These are phyloP conservation scores for Andrena fulva DNA, from an alignment of 2,888 invertebrate species.

Conservation along the genomic window DNA sequence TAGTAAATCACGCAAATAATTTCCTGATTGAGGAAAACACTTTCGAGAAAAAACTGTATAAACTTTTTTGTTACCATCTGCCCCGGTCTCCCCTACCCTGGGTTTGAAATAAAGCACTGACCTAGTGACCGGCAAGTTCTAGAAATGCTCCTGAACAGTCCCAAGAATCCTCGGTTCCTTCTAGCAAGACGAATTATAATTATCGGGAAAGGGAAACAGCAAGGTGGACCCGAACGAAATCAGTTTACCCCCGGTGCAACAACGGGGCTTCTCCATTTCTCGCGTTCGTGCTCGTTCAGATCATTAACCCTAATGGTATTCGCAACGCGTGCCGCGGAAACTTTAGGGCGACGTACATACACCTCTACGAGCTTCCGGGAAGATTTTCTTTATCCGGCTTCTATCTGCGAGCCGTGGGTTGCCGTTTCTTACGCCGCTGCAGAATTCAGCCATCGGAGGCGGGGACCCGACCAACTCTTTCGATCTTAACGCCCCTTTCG, in stretches of 20 bases:
- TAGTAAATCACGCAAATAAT: too few relatives aligned
- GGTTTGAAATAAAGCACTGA: too few relatives aligned
- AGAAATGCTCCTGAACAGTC: too few relatives aligned
- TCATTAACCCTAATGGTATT: slow-evolving; percentile 68
- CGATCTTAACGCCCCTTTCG: slow-evolving; percentile 29
- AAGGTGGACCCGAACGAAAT: slow-evolving; percentile 32
- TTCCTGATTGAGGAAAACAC: too few relatives aligned
- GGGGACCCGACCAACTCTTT: slow-evolving; percentile 27
- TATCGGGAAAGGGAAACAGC: background rate
- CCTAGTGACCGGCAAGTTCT: too few relatives aligned
- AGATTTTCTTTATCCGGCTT: slow-evolving; percentile 51
- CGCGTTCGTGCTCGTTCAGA: slow-evolving; percentile 54
- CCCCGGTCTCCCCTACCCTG: too few relatives aligned
- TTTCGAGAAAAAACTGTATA: too few relatives aligned
- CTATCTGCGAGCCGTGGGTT: slow-evolving; percentile 37
- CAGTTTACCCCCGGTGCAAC: slow-evolving; percentile 35
- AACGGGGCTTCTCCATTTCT: slow-evolving; percentile 33
- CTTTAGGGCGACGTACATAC: slow-evolving; percentile 38
- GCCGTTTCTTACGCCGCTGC: slow-evolving; percentile 12
- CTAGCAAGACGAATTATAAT: slow-evolving; percentile 5
- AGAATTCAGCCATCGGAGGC: slow-evolving; percentile 32
- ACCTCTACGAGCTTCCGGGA: slow-evolving; percentile 50
- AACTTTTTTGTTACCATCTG: too few relatives aligned
- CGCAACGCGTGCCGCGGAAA: slow-evolving; percentile 57
- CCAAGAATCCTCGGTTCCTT: too few relatives aligned